These are phyloP conservation scores for Sinodicranocentrus sp. DNA, from an alignment of 2,888 invertebrate species.

Conservation along the genomic window DNA sequence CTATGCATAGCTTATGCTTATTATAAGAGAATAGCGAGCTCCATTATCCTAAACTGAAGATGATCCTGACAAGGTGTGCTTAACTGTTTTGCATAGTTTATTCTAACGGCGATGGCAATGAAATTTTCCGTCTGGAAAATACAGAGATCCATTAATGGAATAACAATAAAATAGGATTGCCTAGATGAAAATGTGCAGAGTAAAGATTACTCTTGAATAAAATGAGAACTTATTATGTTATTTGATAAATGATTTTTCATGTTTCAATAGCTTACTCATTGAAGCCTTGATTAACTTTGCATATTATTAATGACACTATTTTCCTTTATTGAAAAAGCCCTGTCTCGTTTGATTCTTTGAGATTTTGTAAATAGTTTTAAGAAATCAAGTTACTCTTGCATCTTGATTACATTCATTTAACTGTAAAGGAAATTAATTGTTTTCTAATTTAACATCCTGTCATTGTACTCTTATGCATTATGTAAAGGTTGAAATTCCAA, in stretches of 20 bases:
- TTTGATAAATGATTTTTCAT: conserved; percentile 17
- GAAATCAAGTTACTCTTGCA: no score
- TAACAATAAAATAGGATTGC: not conserved
- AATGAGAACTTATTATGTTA: conserved; percentile 36
- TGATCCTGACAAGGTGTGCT: no score
- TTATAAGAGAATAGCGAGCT: no score
- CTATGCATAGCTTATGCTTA: no score
- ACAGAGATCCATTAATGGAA: conserved; percentile 12
- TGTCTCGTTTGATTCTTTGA: conserved; percentile 4
- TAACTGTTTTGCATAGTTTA: conserved; percentile 62
- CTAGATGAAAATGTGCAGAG: conserved; percentile 14
- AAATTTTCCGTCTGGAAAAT: not conserved
- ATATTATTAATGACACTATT: conserved; percentile 27
- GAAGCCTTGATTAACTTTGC: not conserved
- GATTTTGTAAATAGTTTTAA: not conserved
- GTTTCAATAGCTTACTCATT: not conserved
- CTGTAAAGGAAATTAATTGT: conserved; percentile 60
- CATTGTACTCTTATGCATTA: no score
- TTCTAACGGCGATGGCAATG: conserved; percentile 1
- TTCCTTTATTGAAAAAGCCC: conserved; percentile 24
- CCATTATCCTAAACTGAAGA: conserved; percentile 27
- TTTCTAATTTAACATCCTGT: conserved; percentile 22
- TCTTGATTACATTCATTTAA: no score
- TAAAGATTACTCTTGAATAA: conserved; percentile 35
- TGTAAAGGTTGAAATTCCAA: no score